Base-by-base conservation (phyloP, 2,888 invertebrate species). In the Sphaerophoria taeniata region DNA sequence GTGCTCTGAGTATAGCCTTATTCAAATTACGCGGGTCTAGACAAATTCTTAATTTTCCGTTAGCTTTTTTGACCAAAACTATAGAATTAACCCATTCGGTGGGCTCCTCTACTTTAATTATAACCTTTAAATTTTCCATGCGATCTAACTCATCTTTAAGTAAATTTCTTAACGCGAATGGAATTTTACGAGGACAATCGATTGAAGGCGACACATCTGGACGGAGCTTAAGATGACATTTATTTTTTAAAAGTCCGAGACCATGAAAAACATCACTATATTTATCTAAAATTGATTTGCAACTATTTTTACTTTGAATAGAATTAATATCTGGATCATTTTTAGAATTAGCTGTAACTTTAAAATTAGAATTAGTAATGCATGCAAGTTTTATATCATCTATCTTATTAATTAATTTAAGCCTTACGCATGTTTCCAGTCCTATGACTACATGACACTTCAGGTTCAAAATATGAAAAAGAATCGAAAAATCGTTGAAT, bases 1-100 rank as follows among this genome's bases (percentile, higher is more conserved):
- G 81, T 12, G 82, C 71, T 24, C 87, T 51, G 7, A 77, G 49
- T 47, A 88, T 69, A 4, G 65, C 87, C 16, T 80, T 85, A 53
- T 85, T 88, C 60, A 87, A 69, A 78, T 82, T 87, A 76, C 82
- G 72, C n/a, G n/a, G n/a, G n/a, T n/a, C n/a, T n/a, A n/a, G n/a
- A n/a, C n/a, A n/a, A n/a, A n/a, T n/a, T n/a, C n/a, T n/a, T n/a
- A n/a, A n/a, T n/a, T n/a, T n/a, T n/a, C n/a, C n/a, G n/a, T n/a
- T n/a, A n/a, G n/a, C n/a, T n/a, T n/a, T n/a, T n/a, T n/a, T n/a
- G n/a, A n/a, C n/a, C n/a, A n/a, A n/a, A 0, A 87, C 87, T 55
- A 87, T 81, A 4, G 79, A 87, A 58, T 56, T 87, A 7, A 87
- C 85, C 87, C 85, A 84, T 6, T 85, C 76, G 33, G 83, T 87